phyloP scores from a whole-genome alignment of 2,797 vertebrate genomes.

The Cirrhinus mrigala region DNA sequence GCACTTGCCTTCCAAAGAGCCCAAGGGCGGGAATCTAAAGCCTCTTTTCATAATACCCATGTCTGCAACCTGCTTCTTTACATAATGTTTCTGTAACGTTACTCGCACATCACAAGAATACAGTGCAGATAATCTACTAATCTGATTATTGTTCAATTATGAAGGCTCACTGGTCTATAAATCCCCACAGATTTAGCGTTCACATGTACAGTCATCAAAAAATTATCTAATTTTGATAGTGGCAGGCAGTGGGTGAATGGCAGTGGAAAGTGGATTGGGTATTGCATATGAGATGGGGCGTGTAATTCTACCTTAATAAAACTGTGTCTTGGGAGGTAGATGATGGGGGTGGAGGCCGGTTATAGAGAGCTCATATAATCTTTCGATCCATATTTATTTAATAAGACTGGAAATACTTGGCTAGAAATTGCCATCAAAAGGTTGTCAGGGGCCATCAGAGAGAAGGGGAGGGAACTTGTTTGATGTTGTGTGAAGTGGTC shows the following conservation, averaged over 20 bases:
- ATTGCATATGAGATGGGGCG: conserved; percentile 64
- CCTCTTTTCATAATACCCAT: conserved; percentile 70
- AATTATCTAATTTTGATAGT: conserved; percentile 61
- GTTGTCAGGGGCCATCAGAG: conserved; percentile 82
- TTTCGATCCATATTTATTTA: conserved; percentile 83
- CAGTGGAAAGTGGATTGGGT: conserved; percentile 62
- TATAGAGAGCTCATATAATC: conserved; percentile 76
- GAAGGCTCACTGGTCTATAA: conserved; percentile 63
- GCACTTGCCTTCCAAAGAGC: conserved; percentile 51
- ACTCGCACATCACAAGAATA: conserved; percentile 66
- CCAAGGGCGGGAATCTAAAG: conserved; percentile 60
- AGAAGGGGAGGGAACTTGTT: conserved; percentile 74
- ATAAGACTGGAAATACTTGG: conserved; percentile 77
- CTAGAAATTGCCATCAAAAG: conserved; percentile 81
- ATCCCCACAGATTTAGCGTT: conserved; percentile 61
- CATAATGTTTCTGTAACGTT: conserved; percentile 67
- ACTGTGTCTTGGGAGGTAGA: conserved; percentile 60
- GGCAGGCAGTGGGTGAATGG: conserved; percentile 66
- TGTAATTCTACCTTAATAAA: conserved; percentile 72
- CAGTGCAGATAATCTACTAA: conserved; percentile 76
- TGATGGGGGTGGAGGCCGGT: conserved; percentile 45
- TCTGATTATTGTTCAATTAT: conserved; percentile 76
- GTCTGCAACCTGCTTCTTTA: conserved; percentile 69
- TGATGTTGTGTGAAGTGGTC: conserved; percentile 72
- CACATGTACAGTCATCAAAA: conserved; percentile 60